Conservation (phyloP, 2,113 vertebrate species). For the Ictalurus punctatus region DNA sequence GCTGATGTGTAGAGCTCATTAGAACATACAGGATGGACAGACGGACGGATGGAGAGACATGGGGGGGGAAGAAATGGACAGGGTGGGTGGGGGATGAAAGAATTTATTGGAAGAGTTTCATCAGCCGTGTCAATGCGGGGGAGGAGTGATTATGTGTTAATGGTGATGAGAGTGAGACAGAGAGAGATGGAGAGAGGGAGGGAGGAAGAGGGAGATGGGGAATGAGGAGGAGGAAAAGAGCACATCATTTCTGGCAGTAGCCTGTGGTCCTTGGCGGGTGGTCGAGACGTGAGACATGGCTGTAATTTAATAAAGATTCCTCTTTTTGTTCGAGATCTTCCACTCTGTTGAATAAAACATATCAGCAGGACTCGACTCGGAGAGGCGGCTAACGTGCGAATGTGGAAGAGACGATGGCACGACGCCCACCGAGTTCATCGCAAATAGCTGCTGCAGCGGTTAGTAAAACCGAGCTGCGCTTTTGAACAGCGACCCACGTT, state of each 20-base stretch:
- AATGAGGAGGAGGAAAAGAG: conserved; percentile 13
- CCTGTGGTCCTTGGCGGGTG: conserved; percentile 50
- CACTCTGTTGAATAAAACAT: conserved; percentile 43
- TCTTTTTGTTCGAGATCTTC: conserved; percentile 11
- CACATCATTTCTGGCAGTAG: conserved; percentile 49
- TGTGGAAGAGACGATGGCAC: not conserved
- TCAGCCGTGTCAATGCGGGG: conserved; percentile 50
- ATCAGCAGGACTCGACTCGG: conserved; percentile 17
- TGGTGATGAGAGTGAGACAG: conserved; percentile 46
- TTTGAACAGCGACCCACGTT: conserved; percentile 6
- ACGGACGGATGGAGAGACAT: conserved; percentile 31
- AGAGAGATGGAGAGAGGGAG: conserved; percentile 13
- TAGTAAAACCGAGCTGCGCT: conserved; percentile 13
- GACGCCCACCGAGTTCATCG: conserved; percentile 18
- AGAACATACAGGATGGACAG: conserved; percentile 38
- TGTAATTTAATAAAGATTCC: conserved; percentile 45
- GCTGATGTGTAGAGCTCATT: conserved; percentile 46
- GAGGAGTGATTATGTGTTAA: conserved; percentile 53
- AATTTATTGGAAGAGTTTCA: conserved; percentile 44
- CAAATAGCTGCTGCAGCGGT: conserved; percentile 23
- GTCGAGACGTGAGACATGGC: conserved; percentile 36
- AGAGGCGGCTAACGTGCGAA: conserved; percentile 27
- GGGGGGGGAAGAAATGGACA: conserved; percentile 3
- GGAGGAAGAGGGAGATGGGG: not conserved
- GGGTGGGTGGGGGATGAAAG: conserved; percentile 25